These are phyloP conservation scores for Scaptomyza pallida DNA, from an alignment of 1,140 invertebrate genomes.

Conservation along the genomic window DNA sequence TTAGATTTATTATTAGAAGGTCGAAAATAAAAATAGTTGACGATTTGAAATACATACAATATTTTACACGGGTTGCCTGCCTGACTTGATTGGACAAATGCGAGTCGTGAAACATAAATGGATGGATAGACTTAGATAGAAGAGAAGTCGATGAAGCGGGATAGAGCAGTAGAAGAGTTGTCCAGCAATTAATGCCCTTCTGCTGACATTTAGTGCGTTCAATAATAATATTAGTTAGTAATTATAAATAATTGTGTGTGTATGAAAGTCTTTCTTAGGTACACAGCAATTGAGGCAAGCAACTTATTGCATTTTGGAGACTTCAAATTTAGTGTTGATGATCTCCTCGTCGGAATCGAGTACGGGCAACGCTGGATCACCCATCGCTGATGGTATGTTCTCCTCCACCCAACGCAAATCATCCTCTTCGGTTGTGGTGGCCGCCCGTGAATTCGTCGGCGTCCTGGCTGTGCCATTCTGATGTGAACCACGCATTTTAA, in stretches of 20 bases:
- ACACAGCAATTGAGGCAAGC: conserved; percentile 45
- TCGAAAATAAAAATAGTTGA: conserved; percentile 40
- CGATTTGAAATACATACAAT: conserved; percentile 74
- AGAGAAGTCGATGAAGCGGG: not conserved
- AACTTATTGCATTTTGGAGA: conserved; percentile 93
- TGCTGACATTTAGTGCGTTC: conserved; percentile 30
- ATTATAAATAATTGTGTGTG: conserved; percentile 53
- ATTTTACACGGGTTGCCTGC: conserved; percentile 61
- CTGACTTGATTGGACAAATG: conserved; percentile 6
- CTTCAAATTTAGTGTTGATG: conserved; percentile 94
- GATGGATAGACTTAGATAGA: not conserved
- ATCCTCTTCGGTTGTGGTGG: conserved; percentile 88
- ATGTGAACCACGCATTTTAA: conserved; percentile 88
- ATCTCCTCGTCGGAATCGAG: conserved; percentile 96
- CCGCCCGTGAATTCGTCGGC: conserved; percentile 68
- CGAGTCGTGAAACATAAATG: not conserved
- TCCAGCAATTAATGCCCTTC: conserved; percentile 32
- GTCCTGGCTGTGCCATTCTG: conserved; percentile 57
- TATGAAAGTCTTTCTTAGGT: conserved; percentile 68
- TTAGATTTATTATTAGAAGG: conserved; percentile 67
- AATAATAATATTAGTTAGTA: conserved; percentile 9
- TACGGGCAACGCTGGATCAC: conserved; percentile 90
- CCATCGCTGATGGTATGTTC: conserved; percentile 91
- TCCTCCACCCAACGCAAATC: conserved; percentile 96
- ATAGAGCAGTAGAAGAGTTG: conserved; percentile 18